Conservation (phyloP, 2,797 vertebrate species). For the Acipenser transmontanus region DNA sequence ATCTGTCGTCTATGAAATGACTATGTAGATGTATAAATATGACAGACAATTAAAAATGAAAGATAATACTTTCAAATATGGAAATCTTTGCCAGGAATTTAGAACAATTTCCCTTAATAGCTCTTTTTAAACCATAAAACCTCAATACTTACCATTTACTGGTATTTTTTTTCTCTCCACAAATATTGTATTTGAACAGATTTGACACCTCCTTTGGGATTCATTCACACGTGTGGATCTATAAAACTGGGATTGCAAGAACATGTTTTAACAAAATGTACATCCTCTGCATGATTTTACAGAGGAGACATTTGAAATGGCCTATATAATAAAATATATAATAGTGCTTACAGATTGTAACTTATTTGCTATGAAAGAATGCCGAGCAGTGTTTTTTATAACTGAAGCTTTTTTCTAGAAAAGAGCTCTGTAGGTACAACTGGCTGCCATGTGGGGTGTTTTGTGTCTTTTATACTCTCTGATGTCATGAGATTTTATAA, state of each 20-base stretch:
- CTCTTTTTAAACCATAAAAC: constrained; percentile 42
- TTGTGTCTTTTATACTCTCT: no score
- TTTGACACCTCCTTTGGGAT: constrained; percentile 62
- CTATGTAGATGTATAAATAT: constrained; percentile 51
- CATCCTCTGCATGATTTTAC: no score
- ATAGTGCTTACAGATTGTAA: no score
- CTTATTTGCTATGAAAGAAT: no score
- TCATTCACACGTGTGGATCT: constrained; percentile 55
- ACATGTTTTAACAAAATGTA: constrained; percentile 39
- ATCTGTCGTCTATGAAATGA: constrained; percentile 52
- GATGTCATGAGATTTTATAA: no score
- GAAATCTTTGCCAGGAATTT: constrained; percentile 48
- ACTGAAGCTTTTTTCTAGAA: no score
- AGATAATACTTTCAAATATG: constrained; percentile 58
- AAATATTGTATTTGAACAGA: constrained; percentile 51
- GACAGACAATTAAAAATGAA: constrained; percentile 75
- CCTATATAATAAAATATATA: no score
- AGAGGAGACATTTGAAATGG: no score
- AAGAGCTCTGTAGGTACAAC: no score
- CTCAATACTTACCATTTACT: constrained; percentile 53
- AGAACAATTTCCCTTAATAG: constrained; percentile 38
- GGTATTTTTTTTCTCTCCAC: constrained; percentile 32
- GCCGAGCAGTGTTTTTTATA: no score
- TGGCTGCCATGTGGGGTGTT: no score
- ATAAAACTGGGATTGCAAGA: constrained; percentile 65